phyloP scores from a whole-genome alignment of 2,888 invertebrate genomes.

The Glaucopsyche alexis region DNA sequence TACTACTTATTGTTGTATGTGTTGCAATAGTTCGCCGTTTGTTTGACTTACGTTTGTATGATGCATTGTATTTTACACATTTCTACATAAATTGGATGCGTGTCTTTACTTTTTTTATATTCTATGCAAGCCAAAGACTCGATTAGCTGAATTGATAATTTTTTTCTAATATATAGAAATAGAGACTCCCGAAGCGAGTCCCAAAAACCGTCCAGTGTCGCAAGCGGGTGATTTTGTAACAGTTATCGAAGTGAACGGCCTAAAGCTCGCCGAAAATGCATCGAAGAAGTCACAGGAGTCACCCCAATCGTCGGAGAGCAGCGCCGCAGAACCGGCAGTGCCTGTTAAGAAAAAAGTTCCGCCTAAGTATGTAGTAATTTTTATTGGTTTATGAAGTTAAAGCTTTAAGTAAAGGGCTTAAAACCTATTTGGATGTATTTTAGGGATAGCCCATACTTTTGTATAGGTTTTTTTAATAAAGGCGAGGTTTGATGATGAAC shows the following conservation, averaged over 20 bases:
- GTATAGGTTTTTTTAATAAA: too few species aligned
- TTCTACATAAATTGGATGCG: neutral
- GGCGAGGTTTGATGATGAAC: too few species aligned
- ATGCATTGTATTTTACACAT: neutral
- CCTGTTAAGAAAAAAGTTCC: conserved; percentile 83
- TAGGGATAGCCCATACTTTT: too few species aligned
- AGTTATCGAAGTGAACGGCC: conserved; percentile 93
- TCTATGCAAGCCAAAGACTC: neutral
- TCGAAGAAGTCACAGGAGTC: conserved; percentile 66
- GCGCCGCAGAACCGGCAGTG: conserved; percentile 77
- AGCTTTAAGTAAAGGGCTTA: too few species aligned
- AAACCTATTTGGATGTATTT: too few species aligned
- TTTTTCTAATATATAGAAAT: conserved; percentile 51
- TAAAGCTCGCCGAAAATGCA: conserved; percentile 78
- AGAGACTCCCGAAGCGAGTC: conserved; percentile 68
- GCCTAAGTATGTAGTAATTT: conserved; percentile 74
- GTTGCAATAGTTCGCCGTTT: neutral
- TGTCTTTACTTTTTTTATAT: neutral
- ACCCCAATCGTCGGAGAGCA: conserved; percentile 71
- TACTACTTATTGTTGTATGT: neutral
- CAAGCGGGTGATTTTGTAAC: conserved; percentile 87
- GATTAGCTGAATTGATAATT: conserved; percentile 22
- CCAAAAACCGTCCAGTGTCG: conserved; percentile 75
- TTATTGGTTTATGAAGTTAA: neutral
- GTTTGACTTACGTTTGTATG: neutral